Percentiles rank a stretch among this genome's conserved stretches.
These are phyloP conservation scores for Acipenser ruthenus DNA, from an alignment of 2,797 vertebrate genomes.

Conservation along the genomic window DNA sequence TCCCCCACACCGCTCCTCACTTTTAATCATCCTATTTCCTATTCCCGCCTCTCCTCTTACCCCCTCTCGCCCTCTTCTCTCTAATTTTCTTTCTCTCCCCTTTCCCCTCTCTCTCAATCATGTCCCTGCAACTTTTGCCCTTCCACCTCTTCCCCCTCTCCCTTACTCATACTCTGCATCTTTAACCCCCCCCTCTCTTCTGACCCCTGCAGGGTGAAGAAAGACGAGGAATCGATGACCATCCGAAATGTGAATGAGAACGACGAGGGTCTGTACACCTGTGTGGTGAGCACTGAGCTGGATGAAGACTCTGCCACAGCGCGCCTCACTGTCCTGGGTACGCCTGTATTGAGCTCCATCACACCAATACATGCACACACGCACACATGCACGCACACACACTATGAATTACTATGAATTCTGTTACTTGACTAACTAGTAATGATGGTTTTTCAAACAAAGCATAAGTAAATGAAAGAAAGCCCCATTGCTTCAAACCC, in stretches of 20 bases:
- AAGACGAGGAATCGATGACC: conserved; percentile 73
- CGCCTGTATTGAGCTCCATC: conserved; percentile 6
- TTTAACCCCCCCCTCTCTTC: neutral
- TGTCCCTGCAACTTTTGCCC: neutral
- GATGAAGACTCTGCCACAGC: conserved; percentile 84
- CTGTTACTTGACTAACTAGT: neutral
- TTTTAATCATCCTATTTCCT: too few species aligned
- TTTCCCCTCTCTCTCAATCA: neutral
- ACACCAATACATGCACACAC: conserved; percentile 6
- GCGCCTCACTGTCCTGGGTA: conserved; percentile 86
- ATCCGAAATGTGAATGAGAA: conserved; percentile 73
- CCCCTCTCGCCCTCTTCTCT: too few species aligned
- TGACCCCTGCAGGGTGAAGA: conserved; percentile 62
- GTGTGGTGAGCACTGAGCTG: conserved; percentile 78
- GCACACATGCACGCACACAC: neutral
- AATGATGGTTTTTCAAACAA: too few species aligned
- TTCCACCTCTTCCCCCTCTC: neutral
- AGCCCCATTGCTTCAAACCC: too few species aligned
- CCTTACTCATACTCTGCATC: neutral
- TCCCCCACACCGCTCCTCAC: too few species aligned
- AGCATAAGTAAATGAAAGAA: too few species aligned
- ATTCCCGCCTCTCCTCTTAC: too few species aligned
- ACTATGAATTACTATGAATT: neutral
- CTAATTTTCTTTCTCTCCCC: neutral
- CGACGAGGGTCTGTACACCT: conserved; percentile 84